Evolutionary conservation across 2,888 invertebrate genomes (phyloP), one percentile per base, ranked within the genome.

Genomic region (Idaea straminata): DNA sequence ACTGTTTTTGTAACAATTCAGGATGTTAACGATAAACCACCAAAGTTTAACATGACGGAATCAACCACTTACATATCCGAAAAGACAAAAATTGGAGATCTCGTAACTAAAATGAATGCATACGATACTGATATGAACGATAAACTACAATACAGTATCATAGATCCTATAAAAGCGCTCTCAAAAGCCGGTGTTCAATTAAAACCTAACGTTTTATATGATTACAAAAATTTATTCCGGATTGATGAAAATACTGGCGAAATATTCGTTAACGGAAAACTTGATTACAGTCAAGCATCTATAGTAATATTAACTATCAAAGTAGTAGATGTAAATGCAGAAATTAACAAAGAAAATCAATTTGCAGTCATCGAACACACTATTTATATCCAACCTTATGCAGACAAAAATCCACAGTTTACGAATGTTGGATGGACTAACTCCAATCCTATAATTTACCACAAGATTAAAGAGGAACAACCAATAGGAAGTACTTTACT

Each of bases 21-120:
- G 74, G 96, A 96, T 74, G 95, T 96, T 0, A 97, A 97, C 76
- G 96, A 98, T 79, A 97, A 97, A 78, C 94, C 96, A 15, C 98
- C 98, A 0, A 94, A 92, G 67, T 97, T 98, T 73, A 95, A 94
- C 64, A 92, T 93, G 61, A 94, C 94, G 62, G 95, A 95, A 71
- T 94, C 94, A 63, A 93, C 95, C 0, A 95, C 95, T 35, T 96
- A 96, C 73, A 94, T 96, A 5, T 96, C 96, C 0, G 96, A 96
- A 80, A 93, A 95, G 74, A 94, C 95, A 0, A 91, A 93, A 69
- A 87, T 94, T 15, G 95, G 94, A 70, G 94, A 95, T 70, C 83
- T 93, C 5, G 95, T 97, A 0, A 84, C 96, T 5, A 94, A 92
- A 75, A 94, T 96, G 0, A 83, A 87, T 62, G 97, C 97, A 0